These are phyloP conservation scores for Pocillopora grandis DNA, from an alignment of 92 coral and sea anemone species.

Conservation along the genomic window DNA sequence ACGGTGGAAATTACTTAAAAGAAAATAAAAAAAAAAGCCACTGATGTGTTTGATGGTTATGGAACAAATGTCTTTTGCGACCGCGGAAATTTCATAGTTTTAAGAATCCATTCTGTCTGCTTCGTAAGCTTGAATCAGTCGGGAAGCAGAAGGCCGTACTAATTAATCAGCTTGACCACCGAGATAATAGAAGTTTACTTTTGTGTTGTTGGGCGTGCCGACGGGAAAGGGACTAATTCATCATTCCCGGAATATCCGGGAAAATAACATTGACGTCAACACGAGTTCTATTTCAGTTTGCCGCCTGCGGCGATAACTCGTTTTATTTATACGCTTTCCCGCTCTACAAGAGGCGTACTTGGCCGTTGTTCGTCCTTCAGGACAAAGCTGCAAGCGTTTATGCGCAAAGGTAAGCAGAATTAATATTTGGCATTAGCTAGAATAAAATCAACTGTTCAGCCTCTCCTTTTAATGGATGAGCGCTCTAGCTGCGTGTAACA, in stretches of 20 bases:
- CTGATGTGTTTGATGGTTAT: constrained; percentile 10
- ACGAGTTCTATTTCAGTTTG: constrained; percentile 11
- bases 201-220: constrained; percentile 15
- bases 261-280: background rate
- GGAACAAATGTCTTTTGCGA: background rate
- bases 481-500: background rate
- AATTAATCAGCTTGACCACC: no score
- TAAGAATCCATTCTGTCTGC: constrained; percentile 11
- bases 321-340: constrained; percentile 3
- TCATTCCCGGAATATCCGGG: constrained; percentile 27
- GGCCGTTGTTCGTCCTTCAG: background rate
- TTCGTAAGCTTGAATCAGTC: background rate
- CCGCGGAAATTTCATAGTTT: constrained; percentile 29
- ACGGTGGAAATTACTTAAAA: background rate
- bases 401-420: constrained; percentile 13
- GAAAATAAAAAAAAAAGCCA: background rate
- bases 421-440: background rate
- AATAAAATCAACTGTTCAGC: no score
- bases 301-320: background rate
- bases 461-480: background rate
- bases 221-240: constrained; percentile 6
- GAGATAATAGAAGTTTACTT: background rate
- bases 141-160: no score
- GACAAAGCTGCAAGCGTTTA: background rate
- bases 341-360: background rate